Base-by-base conservation (phyloP, 1,140 invertebrate genomes). In the Lepidurus packardi region DNA sequence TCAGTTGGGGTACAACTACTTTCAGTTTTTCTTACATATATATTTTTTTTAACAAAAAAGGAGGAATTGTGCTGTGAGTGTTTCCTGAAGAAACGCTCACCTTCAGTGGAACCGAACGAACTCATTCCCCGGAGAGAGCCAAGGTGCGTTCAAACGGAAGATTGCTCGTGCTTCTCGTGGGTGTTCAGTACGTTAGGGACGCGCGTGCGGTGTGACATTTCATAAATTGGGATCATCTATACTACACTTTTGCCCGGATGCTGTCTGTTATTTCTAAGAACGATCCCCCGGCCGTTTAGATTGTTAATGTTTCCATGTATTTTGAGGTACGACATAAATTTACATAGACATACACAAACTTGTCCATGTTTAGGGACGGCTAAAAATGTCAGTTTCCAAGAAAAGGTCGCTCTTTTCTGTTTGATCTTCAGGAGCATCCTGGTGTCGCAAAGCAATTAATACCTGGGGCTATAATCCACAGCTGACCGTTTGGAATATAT, bases 181-280 rank as follows among this genome's bases (percentile, higher is more conserved):
- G 53, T 21, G 16, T 65, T 13, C 21, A n/a, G 53, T 65, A 65
- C 21, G 53, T 65, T 65, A 1, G 53, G 53, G 53, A n/a, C 53
- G 53, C 21, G 53, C 53, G 53, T 65, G 53, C 53, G 16, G 53
- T 65, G 53, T 65, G 53, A 65, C 53, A 65, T 65, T 65, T 65
- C 53, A 65, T 65, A 65, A 65, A 65, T 65, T 65, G 53, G 53
- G 13, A 65, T 16, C 53, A 65, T 65, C 53, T 65, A 34, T 34
- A 65, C 53, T 16, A 65, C 53, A 9, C 53, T 1, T 13, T 65
- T 65, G 21, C 53, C 53, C 53, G 13, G n/a, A 65, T 65, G 53
- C 53, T 65, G 53, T 65, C 53, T 65, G 16, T 7, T 21, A n/a
- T 65, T 3, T 65, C 16, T 4, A 5, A 5, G 21, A 65, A 65